Evolutionary conservation across 2,113 vertebrate genomes (phyloP).

Genomic region (Tachycineta bicolor): DNA sequence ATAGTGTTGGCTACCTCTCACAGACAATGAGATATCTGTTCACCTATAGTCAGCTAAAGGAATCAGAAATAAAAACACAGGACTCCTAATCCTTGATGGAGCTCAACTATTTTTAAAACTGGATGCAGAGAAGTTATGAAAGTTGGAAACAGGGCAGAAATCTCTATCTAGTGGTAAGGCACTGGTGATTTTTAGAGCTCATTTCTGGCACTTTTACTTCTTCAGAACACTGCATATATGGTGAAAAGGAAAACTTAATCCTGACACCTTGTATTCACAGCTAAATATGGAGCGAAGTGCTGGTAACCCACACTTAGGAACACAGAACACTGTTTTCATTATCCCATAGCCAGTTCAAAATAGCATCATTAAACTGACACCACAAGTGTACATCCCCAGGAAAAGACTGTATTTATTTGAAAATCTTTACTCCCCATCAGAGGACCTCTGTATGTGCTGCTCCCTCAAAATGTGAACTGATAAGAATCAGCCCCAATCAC

Average conservation of each 20-base stretch:
- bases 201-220: not conserved
- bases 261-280: not conserved
- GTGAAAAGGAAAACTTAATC: not conserved
- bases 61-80: not conserved
- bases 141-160: not conserved
- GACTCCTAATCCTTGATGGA: not conserved
- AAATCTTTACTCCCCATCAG: not conserved
- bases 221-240: not conserved
- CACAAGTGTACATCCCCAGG: not conserved
- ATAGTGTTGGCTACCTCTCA: not conserved
- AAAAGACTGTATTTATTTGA: not conserved
- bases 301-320: not conserved
- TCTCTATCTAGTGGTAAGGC: not conserved
- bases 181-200: not conserved
- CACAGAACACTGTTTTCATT: not conserved
- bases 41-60: not conserved
- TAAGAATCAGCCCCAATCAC: not conserved
- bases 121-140: not conserved
- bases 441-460: not conserved
- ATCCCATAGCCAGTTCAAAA: not conserved
- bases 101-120: not conserved
- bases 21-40: not conserved
- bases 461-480: not conserved
- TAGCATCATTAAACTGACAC: not conserved
- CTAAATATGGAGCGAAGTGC: not conserved